Conservation (phyloP, 2,113 vertebrate species). For the Scytalopus superciliaris region DNA sequence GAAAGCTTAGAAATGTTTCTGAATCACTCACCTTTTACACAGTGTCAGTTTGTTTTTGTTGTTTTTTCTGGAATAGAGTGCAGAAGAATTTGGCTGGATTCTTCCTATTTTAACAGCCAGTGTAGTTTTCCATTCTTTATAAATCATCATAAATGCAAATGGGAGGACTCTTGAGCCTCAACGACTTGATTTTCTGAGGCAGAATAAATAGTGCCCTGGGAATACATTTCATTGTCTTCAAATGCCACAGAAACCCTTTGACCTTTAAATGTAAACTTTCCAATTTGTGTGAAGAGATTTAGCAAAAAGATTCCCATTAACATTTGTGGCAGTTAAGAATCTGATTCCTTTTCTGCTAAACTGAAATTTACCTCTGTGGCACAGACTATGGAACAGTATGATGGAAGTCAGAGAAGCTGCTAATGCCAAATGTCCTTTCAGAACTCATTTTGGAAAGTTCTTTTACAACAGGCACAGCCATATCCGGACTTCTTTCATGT, state of each 20-base stretch:
- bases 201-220: neutral
- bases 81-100: neutral
- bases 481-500: neutral
- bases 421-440: neutral
- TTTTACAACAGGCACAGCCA: neutral
- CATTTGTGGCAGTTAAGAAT: neutral
- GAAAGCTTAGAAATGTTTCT: neutral
- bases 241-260: neutral
- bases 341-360: neutral
- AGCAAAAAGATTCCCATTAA: neutral
- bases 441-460: neutral
- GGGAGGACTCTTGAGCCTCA: neutral
- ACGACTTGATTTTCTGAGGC: neutral
- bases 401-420: neutral
- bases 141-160: neutral
- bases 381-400: neutral
- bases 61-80: neutral
- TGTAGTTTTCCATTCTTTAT: neutral
- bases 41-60: neutral
- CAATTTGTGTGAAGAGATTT: neutral
- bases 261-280: slow-evolving; percentile 33
- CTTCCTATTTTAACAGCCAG: neutral
- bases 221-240: slow-evolving; percentile 9
- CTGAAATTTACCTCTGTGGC: neutral
- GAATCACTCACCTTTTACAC: neutral